A percentile compares a stretch with the other conserved stretches of the same genome.
These are phyloP conservation scores for Dastarcus helophoroides DNA, from an alignment of 2,888 invertebrate genomes.

Conservation along the genomic window DNA sequence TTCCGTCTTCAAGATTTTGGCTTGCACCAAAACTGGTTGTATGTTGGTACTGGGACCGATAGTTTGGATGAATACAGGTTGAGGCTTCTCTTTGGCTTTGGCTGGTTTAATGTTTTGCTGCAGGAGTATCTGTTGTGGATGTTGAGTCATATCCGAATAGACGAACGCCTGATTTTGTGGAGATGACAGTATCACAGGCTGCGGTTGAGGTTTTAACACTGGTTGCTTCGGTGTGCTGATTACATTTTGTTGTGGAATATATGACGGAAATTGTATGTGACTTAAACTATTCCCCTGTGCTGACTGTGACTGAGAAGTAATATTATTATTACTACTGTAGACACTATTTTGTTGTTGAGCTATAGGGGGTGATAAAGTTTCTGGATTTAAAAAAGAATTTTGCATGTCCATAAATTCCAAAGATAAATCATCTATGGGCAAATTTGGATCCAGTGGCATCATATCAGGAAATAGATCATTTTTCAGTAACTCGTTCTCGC, in stretches of 20 bases:
- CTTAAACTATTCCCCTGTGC: conserved; percentile 1
- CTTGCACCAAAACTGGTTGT: conserved; percentile 52
- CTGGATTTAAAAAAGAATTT: conserved; percentile 29
- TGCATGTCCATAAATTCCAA: conserved; percentile 29
- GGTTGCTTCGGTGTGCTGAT: conserved; percentile 3
- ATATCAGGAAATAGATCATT: conserved; percentile 43
- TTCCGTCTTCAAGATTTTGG: conserved; percentile 46
- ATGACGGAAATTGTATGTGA: conserved; percentile 1
- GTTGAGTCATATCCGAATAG: conserved; percentile 10
- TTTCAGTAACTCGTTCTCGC: conserved; percentile 54
- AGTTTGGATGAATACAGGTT: conserved; percentile 31
- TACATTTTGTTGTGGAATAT: background rate
- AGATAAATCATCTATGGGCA: conserved; percentile 38
- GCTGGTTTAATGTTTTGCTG: conserved; percentile 11
- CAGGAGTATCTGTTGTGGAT: conserved; percentile 2
- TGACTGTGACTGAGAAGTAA: conserved; percentile 3
- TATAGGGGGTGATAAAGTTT: conserved; percentile 21
- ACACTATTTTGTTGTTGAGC: conserved; percentile 19
- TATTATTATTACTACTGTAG: conserved; percentile 4
- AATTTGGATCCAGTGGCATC: conserved; percentile 38
- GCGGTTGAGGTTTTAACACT: background rate
- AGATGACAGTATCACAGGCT: background rate
- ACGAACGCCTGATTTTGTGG: conserved; percentile 1
- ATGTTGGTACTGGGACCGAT: conserved; percentile 30
- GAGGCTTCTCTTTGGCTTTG: conserved; percentile 13